These are phyloP conservation scores for Ctenochaetus hawaiiensis DNA, from an alignment of 2,797 vertebrate genomes.

Conservation along the genomic window DNA sequence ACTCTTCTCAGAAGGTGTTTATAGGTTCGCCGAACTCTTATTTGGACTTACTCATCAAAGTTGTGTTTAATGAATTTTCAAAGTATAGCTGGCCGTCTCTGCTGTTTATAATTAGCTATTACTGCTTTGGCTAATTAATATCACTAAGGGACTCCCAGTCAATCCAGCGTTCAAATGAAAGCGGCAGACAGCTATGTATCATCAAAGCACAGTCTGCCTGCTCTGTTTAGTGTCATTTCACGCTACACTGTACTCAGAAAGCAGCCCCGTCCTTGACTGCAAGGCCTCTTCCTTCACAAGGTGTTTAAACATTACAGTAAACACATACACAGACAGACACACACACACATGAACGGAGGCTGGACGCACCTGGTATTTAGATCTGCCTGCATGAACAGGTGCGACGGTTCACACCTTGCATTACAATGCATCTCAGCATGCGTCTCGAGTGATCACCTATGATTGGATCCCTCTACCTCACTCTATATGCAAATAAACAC, in stretches of 20 bases:
- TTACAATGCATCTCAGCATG: too few species aligned
- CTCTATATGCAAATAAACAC: too few species aligned
- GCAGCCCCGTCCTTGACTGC: conserved; percentile 59
- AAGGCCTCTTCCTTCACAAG: conserved; percentile 33
- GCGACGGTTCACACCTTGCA: too few species aligned
- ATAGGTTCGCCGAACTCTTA: conserved; percentile 6
- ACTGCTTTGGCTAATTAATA: conserved; percentile 55
- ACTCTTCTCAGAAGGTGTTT: conserved; percentile 15
- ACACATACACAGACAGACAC: background rate
- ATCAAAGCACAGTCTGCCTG: conserved; percentile 67
- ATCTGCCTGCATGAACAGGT: too few species aligned
- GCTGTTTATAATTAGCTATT: conserved; percentile 68
- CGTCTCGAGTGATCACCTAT: too few species aligned
- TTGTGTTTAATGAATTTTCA: conserved; percentile 57
- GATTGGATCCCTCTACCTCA: too few species aligned
- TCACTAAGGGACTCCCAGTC: conserved; percentile 52
- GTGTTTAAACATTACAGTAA: conserved; percentile 14
- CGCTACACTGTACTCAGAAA: conserved; percentile 47
- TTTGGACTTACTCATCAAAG: conserved; percentile 44
- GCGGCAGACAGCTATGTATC: conserved; percentile 59
- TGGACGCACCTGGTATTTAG: too few species aligned
- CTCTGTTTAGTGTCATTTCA: conserved; percentile 66
- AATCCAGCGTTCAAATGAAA: conserved; percentile 53
- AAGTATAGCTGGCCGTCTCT: conserved; percentile 36
- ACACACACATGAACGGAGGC: background rate